These are phyloP conservation scores for Sitobion miscanthi DNA, from an alignment of 1,140 invertebrate genomes.

Conservation along the genomic window DNA sequence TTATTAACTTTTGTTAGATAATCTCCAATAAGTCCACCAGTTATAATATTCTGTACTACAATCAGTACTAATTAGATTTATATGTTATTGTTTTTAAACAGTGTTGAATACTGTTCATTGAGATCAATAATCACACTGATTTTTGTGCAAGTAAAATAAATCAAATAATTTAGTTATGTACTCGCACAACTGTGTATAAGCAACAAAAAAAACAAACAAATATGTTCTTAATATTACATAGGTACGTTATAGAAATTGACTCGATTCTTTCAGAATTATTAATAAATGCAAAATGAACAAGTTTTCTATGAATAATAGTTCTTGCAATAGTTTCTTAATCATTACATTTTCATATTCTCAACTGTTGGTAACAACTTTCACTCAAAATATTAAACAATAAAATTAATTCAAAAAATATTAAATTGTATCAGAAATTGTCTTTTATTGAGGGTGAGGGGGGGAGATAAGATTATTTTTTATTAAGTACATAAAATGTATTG, in stretches of 20 bases:
- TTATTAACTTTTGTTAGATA: background rate
- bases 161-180: background rate
- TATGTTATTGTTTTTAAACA: background rate
- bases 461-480: background rate
- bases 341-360: background rate
- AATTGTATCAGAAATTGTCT: constrained; percentile 6
- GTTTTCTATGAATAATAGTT: constrained; percentile 34
- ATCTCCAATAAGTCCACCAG: constrained; percentile 26
- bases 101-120: constrained; percentile 18
- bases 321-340: background rate
- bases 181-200: background rate
- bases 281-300: constrained; percentile 42
- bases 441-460: background rate
- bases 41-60: background rate
- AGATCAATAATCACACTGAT: constrained; percentile 14
- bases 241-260: constrained; percentile 42
- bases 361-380: constrained; percentile 19
- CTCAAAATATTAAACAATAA: constrained; percentile 30
- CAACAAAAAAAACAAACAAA: background rate
- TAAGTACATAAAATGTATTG: constrained; percentile 34
- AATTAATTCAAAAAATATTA: background rate
- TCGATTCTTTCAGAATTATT: background rate
- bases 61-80: background rate
- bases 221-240: constrained; percentile 39
- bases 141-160: constrained; percentile 14